These are phyloP conservation scores for Epicauta chinensis DNA, from an alignment of 1,140 invertebrate genomes.

Conservation along the genomic window DNA sequence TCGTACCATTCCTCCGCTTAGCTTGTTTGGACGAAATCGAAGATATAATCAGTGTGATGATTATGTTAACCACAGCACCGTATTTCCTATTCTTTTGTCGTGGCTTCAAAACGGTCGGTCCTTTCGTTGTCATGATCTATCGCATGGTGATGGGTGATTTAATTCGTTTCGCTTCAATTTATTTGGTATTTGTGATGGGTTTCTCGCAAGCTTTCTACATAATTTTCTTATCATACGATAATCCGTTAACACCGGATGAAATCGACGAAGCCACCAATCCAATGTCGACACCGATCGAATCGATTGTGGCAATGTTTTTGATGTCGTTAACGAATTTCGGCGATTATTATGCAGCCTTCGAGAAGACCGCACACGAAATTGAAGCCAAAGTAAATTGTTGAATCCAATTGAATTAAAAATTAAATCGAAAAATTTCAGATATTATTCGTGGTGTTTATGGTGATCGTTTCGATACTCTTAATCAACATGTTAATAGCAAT, in stretches of 20 bases:
- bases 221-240: constrained; percentile 83
- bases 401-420: no score
- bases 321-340: constrained; percentile 97
- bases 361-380: constrained; percentile 78
- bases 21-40: constrained; percentile 80
- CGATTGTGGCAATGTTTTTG: constrained; percentile 94
- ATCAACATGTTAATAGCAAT: constrained; percentile 99
- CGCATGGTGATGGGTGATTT: constrained; percentile 96
- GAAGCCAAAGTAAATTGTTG: constrained; percentile 75
- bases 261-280: constrained; percentile 74
- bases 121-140: constrained; percentile 99
- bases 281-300: constrained; percentile 84
- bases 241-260: constrained; percentile 60
- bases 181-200: constrained; percentile 93
- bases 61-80: constrained; percentile 91
- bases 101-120: constrained; percentile 95
- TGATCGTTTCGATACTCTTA: constrained; percentile 87
- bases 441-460: constrained; percentile 93
- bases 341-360: constrained; percentile 86
- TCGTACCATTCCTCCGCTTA: constrained; percentile 76
- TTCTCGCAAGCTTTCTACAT: constrained; percentile 89
- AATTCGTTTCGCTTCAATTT: constrained; percentile 91
- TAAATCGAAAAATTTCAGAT: constrained; percentile 52
- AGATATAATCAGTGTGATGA: constrained; percentile 86
- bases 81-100: constrained; percentile 99